Percentiles rank a stretch among this genome's conserved stretches.
Conservation (phyloP, 2,888 invertebrate genomes). For the Eurytoma californica region DNA sequence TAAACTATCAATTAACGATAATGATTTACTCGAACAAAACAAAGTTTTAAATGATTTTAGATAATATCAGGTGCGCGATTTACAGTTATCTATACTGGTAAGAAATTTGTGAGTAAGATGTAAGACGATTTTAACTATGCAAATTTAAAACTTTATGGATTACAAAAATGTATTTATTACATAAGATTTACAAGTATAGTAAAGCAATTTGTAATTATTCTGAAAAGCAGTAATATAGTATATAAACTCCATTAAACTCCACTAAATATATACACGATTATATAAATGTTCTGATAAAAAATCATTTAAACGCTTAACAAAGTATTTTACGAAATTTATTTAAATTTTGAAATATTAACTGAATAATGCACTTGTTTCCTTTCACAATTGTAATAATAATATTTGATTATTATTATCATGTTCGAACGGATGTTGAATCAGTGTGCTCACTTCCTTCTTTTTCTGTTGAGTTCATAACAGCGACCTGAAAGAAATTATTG, state of each 20-base stretch:
- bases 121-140: background rate
- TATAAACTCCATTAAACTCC: background rate
- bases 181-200: slow-evolving; percentile 5
- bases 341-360: background rate
- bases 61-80: too few relatives aligned
- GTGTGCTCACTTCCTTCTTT: background rate
- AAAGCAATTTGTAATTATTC: background rate
- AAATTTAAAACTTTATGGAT: background rate
- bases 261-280: background rate
- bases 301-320: background rate
- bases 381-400: background rate
- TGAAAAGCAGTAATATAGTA: background rate
- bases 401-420: background rate
- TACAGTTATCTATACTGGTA: too few relatives aligned
- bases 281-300: background rate
- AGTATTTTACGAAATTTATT: slow-evolving; percentile 15
- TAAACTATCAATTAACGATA: too few relatives aligned
- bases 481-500: slow-evolving; percentile 3
- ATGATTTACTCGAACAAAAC: too few relatives aligned
- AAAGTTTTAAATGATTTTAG: too few relatives aligned
- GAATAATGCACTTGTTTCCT: background rate
- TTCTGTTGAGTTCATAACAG: background rate
- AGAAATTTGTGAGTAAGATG: too few relatives aligned
- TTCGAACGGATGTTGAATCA: background rate
- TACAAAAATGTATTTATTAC: background rate